Conservation (phyloP, 2,888 invertebrate genomes). For the Plebejus argus region DNA sequence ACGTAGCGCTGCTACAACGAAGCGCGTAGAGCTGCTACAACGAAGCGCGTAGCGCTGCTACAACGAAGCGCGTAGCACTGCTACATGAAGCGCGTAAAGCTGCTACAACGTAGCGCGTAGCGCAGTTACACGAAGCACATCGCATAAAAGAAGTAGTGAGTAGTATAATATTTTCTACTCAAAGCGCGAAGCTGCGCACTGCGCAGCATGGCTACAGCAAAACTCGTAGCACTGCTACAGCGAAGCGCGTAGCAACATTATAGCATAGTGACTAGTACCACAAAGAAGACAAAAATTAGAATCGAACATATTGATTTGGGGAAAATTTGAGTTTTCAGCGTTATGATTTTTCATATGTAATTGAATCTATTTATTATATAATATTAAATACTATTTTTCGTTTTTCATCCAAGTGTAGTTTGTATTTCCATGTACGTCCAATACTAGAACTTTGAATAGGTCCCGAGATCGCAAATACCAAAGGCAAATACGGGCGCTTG, state of each 20-base stretch:
- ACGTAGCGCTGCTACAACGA: background rate
- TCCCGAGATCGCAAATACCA: slow-evolving; percentile 17
- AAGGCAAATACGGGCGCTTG: slow-evolving; percentile 8
- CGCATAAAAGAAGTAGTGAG: background rate
- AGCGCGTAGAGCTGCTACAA: background rate
- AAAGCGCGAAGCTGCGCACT: no score
- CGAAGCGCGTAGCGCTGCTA: background rate
- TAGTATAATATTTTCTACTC: no score
- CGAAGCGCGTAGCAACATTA: no score
- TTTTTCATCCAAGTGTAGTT: background rate
- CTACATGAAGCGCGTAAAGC: background rate
- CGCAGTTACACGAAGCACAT: background rate
- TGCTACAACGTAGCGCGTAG: background rate
- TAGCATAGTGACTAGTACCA: no score
- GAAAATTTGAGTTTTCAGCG: no score
- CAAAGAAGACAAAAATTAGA: no score
- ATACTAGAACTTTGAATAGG: slow-evolving; percentile 3
- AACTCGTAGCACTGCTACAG: no score
- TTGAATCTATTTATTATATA: background rate
- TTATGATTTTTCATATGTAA: no score
- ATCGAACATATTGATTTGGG: no score
- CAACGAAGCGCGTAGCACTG: background rate
- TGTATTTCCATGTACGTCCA: background rate
- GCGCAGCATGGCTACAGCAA: no score
- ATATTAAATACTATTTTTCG: background rate